phyloP scores from a whole-genome alignment of 1,140 invertebrate genomes.

The Eupristina koningsbergeri region DNA sequence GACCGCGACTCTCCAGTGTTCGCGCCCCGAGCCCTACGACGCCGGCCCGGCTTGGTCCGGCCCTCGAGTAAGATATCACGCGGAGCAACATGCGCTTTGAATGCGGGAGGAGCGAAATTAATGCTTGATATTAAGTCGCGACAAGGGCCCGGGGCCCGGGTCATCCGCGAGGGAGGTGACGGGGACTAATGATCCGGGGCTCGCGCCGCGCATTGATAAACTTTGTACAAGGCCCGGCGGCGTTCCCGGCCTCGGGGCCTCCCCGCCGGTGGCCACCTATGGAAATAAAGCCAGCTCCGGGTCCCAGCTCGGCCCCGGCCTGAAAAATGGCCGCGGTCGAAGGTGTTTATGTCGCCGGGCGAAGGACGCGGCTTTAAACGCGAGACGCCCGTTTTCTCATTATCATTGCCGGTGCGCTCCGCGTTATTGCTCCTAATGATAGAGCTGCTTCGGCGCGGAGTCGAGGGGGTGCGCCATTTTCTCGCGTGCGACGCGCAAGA shows the following conservation, averaged over 20 bases:
- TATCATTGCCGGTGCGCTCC: neutral
- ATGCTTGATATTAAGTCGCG: constrained; percentile 35
- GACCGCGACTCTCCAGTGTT: neutral
- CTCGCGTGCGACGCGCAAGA: neutral
- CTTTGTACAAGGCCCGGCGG: constrained; percentile 52
- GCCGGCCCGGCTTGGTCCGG: no score
- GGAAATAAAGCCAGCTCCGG: neutral
- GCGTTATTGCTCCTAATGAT: constrained; percentile 37
- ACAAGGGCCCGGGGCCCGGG: constrained; percentile 5
- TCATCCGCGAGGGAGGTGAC: constrained; percentile 30
- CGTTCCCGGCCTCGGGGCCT: constrained; percentile 3
- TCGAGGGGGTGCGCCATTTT: neutral
- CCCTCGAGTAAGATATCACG: constrained; percentile 5
- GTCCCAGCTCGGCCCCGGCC: neutral
- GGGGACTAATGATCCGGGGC: constrained; percentile 42
- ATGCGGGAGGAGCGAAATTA: constrained; percentile 9
- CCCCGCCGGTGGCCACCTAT: neutral
- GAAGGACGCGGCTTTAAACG: neutral
- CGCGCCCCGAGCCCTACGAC: neutral
- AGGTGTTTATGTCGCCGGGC: neutral
- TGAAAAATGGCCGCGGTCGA: neutral
- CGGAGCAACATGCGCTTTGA: neutral
- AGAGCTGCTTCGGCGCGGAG: constrained; percentile 10
- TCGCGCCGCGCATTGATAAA: constrained; percentile 56
- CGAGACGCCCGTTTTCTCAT: neutral